Evolutionary conservation across 1,140 invertebrate species (phyloP).

Genomic region (Brachionus rotundiformis): DNA sequence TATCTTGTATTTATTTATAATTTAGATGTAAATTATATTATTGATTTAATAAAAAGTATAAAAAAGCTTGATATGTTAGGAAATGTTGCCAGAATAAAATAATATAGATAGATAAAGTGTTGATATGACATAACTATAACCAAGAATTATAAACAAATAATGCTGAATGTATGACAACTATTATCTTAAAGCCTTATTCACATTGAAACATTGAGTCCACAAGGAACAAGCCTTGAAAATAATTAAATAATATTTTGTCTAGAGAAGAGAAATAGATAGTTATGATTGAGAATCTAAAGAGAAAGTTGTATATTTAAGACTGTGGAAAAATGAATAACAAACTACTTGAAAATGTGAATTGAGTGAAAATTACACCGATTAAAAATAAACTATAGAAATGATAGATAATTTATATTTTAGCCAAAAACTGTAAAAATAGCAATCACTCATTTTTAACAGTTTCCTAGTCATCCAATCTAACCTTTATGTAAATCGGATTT

Average conservation of each 20-base stretch:
- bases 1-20: not conserved
- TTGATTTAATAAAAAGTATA: no score
- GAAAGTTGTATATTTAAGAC: not conserved
- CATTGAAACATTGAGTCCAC: not conserved
- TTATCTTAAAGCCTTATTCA: not conserved
- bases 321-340: not conserved
- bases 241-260: not conserved
- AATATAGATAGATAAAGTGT: no score
- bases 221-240: not conserved
- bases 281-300: not conserved
- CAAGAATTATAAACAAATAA: no score
- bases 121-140: no score
- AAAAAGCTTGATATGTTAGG: no score
- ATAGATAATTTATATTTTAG: not conserved
- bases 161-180: no score
- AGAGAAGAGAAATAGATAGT: not conserved
- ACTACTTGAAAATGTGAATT: not conserved
- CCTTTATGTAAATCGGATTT: slow-evolving; percentile 27
- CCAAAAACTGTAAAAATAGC: slow-evolving; percentile 22
- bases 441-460: slow-evolving; percentile 30
- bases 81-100: no score
- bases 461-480: slow-evolving; percentile 3
- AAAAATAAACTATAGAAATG: not conserved
- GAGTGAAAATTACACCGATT: not conserved
- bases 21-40: no score